Percentiles rank a stretch among this genome's conserved stretches.
phyloP scores from a whole-genome alignment of 2,797 vertebrate species.

The Bovichtus diacanthus region DNA sequence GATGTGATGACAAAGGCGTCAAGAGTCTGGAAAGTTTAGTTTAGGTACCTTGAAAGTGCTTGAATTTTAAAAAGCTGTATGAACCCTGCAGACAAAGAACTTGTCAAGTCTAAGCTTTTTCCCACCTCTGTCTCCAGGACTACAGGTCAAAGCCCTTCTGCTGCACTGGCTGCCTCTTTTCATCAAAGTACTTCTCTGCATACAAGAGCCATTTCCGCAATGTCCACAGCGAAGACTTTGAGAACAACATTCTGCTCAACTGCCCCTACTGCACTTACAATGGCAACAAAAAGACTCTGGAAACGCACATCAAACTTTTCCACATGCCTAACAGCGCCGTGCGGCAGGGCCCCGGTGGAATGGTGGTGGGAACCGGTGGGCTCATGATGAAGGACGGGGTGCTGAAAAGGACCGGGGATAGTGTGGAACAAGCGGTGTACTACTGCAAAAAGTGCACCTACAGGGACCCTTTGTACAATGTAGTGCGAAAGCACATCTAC shows the following conservation, averaged over 20 bases:
- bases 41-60: no score
- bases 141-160: conserved; percentile 99
- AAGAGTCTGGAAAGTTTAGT: no score
- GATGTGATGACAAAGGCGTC: no score
- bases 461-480: conserved; percentile 98
- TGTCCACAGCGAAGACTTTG: conserved; percentile 99
- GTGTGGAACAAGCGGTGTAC: conserved; percentile 99
- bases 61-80: no score
- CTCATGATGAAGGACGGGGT: conserved; percentile 92
- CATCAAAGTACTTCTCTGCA: conserved; percentile 99
- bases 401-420: conserved; percentile 91
- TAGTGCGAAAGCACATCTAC: conserved; percentile 99
- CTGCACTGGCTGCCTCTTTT: conserved; percentile 98
- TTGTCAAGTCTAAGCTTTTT: conserved; percentile 33
- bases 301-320: conserved; percentile 99
- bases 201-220: conserved; percentile 99
- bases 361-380: conserved; percentile 81
- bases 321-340: conserved; percentile 93
- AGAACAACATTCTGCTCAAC: conserved; percentile 98
- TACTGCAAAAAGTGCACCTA: conserved; percentile 99
- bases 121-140: conserved; percentile 84
- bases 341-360: conserved; percentile 80
- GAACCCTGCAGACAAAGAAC: not conserved
- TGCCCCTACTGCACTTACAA: conserved; percentile 99
- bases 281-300: conserved; percentile 99